phyloP scores from a whole-genome alignment of 30 jellyfish, hydroid and myxozoan genomes.

The Catostylus mosaicus region DNA sequence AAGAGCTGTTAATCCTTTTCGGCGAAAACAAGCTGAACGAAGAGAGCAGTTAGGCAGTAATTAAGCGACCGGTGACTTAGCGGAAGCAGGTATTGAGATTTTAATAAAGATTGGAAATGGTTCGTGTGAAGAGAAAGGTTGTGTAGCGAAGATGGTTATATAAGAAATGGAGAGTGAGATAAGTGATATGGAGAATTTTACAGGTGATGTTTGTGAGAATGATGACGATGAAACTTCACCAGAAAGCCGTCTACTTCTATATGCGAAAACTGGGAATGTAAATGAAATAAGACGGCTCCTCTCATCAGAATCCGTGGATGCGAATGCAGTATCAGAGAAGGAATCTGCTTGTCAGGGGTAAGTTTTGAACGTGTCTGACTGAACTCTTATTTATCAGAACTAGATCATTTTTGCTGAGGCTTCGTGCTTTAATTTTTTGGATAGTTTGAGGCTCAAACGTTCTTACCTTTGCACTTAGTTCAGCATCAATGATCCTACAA shows the following conservation, averaged over 20 bases:
- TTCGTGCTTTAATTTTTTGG: no score
- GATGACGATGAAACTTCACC: neutral
- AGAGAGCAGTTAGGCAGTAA: neutral
- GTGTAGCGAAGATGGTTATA: neutral
- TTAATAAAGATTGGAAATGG: neutral
- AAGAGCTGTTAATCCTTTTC: conserved; percentile 4
- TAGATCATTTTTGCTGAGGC: no score
- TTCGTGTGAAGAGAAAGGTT: neutral
- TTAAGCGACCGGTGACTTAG: neutral
- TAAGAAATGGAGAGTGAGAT: neutral
- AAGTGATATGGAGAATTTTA: neutral
- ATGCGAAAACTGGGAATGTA: conserved; percentile 48
- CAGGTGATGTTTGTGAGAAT: neutral
- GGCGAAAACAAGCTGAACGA: neutral
- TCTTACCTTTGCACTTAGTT: no score
- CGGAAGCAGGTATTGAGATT: neutral
- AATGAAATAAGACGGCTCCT: conserved; percentile 28
- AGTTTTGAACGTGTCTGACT: no score
- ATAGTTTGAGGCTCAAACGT: no score
- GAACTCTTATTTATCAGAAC: no score
- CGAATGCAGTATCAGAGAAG: conserved; percentile 15
- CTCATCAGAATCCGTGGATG: neutral
- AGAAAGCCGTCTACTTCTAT: conserved; percentile 23
- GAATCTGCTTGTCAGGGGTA: conserved; percentile 54
- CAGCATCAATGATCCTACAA: no score